These are phyloP conservation scores for Sciaenops ocellatus DNA, from an alignment of 2,797 vertebrate species.

Conservation along the genomic window DNA sequence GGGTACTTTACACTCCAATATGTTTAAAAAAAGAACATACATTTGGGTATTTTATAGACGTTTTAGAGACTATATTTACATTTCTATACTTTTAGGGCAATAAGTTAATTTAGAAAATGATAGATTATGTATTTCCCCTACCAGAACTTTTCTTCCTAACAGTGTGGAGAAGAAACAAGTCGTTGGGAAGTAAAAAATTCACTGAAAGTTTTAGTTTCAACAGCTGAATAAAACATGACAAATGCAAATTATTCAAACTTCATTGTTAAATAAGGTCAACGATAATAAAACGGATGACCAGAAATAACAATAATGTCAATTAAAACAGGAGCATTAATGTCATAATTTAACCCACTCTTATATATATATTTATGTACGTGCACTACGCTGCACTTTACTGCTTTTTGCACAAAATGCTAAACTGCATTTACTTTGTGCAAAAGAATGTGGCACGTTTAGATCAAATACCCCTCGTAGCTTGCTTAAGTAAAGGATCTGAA, in stretches of 20 bases:
- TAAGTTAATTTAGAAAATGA: neutral
- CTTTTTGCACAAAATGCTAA: too few species aligned
- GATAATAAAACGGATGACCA: too few species aligned
- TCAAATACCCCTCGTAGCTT: neutral
- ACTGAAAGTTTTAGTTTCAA: neutral
- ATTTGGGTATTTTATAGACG: neutral
- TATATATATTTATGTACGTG: too few species aligned
- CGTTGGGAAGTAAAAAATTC: neutral
- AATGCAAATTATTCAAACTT: neutral
- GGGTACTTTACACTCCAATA: neutral
- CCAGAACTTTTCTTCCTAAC: neutral
- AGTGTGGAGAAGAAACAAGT: neutral
- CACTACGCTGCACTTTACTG: too few species aligned
- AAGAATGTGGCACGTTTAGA: neutral
- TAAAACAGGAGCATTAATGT: neutral
- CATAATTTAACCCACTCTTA: too few species aligned
- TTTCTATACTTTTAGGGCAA: constrained; percentile 9
- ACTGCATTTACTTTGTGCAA: too few species aligned
- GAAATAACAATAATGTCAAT: too few species aligned
- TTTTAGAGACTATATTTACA: neutral
- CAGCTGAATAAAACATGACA: constrained; percentile 15
- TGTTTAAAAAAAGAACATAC: neutral
- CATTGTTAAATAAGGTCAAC: too few species aligned
- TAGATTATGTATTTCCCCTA: neutral
- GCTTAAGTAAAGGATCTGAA: constrained; percentile 16